Conservation (phyloP, 92 coral and sea anemone genomes). For the Epizoanthus rinbou region DNA sequence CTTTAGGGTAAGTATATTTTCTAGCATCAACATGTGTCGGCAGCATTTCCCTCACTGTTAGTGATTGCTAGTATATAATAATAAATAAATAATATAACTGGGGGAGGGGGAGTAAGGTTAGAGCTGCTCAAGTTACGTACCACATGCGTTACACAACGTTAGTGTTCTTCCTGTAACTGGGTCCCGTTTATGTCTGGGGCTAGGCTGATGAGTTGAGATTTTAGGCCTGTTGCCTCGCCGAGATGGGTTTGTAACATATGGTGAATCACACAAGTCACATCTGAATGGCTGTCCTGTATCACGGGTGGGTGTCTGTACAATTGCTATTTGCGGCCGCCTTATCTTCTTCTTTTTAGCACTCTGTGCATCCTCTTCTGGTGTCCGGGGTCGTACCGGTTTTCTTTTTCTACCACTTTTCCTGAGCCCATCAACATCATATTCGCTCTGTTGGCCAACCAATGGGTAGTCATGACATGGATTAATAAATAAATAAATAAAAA, state of each 20-base stretch:
- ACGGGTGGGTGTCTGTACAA: conserved; percentile 51
- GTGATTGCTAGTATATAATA: too few species aligned
- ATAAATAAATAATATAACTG: neutral
- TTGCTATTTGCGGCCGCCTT: conserved; percentile 54
- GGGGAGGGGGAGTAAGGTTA: neutral
- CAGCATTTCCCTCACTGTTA: too few species aligned
- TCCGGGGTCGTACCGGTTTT: conserved; percentile 76
- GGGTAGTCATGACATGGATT: neutral
- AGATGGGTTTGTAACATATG: conserved; percentile 92
- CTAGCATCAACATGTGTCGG: too few species aligned
- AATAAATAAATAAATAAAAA: too few species aligned
- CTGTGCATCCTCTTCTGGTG: conserved; percentile 67
- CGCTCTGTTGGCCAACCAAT: conserved; percentile 31
- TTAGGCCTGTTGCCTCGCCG: conserved; percentile 94
- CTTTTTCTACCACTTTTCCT: conserved; percentile 85
- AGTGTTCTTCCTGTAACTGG: conserved; percentile 88
- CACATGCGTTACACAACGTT: conserved; percentile 98
- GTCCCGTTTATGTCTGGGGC: conserved; percentile 94
- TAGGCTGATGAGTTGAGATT: conserved; percentile 85
- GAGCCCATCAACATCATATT: conserved; percentile 54
- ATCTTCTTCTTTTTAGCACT: conserved; percentile 62
- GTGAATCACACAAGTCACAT: conserved; percentile 96
- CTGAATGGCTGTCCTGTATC: conserved; percentile 78
- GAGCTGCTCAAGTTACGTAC: conserved; percentile 48
- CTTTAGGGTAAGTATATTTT: too few species aligned